Conservation (phyloP, 2,113 vertebrate genomes). For the Stigmatopora nigra region DNA sequence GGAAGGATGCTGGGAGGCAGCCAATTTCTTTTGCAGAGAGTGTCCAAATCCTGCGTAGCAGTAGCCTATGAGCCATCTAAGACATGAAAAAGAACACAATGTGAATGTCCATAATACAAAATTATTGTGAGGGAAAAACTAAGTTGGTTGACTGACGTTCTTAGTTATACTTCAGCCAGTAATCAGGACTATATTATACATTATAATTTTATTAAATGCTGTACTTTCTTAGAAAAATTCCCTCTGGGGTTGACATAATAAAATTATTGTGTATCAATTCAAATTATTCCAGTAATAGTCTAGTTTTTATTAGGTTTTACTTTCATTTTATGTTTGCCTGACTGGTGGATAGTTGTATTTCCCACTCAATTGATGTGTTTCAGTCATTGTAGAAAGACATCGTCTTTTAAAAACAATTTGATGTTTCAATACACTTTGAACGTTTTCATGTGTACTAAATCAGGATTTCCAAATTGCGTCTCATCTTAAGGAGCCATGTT, state of each 20-base stretch:
- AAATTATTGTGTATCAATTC: too few species aligned
- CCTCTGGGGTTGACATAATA: too few species aligned
- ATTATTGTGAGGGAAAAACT: background rate
- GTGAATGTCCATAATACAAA: background rate
- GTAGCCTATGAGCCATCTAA: constrained; percentile 87
- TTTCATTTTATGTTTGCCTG: too few species aligned
- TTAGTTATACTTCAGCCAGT: background rate
- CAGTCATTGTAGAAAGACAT: too few species aligned
- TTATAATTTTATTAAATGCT: background rate
- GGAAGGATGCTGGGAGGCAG: constrained; percentile 25
- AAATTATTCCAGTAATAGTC: too few species aligned
- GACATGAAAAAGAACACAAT: constrained; percentile 6
- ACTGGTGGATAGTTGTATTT: too few species aligned
- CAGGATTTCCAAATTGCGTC: background rate
- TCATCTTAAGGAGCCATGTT: background rate
- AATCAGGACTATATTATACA: background rate
- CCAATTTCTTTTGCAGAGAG: constrained; percentile 44
- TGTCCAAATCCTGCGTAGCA: constrained; percentile 66
- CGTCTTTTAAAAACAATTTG: too few species aligned
- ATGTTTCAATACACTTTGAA: too few species aligned
- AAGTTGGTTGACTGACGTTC: background rate
- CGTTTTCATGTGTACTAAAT: background rate
- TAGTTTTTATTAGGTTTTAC: too few species aligned
- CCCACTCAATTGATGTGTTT: too few species aligned
- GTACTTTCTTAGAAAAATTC: too few species aligned